Evolutionary conservation across 2,797 vertebrate genomes (phyloP).

Genomic region (Mallotus villosus): DNA sequence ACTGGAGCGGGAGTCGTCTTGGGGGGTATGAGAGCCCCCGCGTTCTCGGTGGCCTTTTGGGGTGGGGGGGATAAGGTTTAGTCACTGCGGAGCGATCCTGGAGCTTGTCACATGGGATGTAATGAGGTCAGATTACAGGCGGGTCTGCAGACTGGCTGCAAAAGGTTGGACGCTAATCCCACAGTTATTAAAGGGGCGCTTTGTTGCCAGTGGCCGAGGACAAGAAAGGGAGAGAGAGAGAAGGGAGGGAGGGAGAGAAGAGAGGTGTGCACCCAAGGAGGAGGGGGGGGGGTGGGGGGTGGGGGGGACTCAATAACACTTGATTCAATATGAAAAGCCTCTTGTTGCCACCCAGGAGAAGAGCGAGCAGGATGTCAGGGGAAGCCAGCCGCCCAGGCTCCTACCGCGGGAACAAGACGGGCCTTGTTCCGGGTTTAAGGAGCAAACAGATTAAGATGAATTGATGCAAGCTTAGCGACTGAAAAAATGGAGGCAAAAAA

Average conservation of each 20-base stretch:
- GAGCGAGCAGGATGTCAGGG: conserved; percentile 72
- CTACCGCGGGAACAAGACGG: conserved; percentile 79
- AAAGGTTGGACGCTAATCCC: conserved; percentile 77
- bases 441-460: conserved; percentile 82
- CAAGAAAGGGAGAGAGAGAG: conserved; percentile 47
- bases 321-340: conserved; percentile 81
- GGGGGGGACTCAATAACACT: conserved; percentile 80
- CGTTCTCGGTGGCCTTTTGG: no score
- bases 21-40: conserved; percentile 22
- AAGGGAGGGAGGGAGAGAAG: conserved; percentile 52
- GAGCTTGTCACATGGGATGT: conserved; percentile 78
- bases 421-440: conserved; percentile 82
- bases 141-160: conserved; percentile 73
- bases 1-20: conserved; percentile 43
- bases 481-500: conserved; percentile 64
- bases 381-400: conserved; percentile 71
- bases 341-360: conserved; percentile 80
- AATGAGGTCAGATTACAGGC: conserved; percentile 85
- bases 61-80: conserved; percentile 18
- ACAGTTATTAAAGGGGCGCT: conserved; percentile 79
- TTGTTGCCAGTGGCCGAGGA: conserved; percentile 74
- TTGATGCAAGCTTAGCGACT: conserved; percentile 80
- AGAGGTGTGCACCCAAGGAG: conserved; percentile 56
- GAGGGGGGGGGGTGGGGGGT: conserved; percentile 50
- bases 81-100: conserved; percentile 33